These are phyloP conservation scores for Xylophagus ater DNA, from an alignment of 2,888 invertebrate genomes.

Conservation along the genomic window DNA sequence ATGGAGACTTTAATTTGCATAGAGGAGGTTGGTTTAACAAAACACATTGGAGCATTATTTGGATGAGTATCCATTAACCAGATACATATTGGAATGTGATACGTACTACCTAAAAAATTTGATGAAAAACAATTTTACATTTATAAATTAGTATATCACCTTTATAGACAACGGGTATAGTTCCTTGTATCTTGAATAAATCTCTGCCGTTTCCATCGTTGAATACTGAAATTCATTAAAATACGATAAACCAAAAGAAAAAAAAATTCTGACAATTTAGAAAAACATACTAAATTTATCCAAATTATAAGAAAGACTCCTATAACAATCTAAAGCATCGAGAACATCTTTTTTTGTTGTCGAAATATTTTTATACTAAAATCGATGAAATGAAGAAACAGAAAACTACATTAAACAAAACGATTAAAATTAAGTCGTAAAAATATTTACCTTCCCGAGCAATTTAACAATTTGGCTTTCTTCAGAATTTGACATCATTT, in stretches of 20 bases:
- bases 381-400: too few relatives aligned
- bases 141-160: slow-evolving; percentile 43
- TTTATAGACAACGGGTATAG: slow-evolving; percentile 86
- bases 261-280: slow-evolving; percentile 1
- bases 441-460: too few relatives aligned
- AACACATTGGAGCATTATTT: slow-evolving; percentile 87
- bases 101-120: slow-evolving; percentile 50
- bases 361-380: slow-evolving; percentile 60
- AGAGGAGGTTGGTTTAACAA: slow-evolving; percentile 84
- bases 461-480: too few relatives aligned
- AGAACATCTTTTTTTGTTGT: slow-evolving; percentile 55
- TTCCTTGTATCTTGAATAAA: slow-evolving; percentile 76
- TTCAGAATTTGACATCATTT: too few relatives aligned
- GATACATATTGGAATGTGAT: slow-evolving; percentile 94
- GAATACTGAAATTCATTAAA: slow-evolving; percentile 51
- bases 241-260: slow-evolving; percentile 1
- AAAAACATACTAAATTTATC: slow-evolving; percentile 60
- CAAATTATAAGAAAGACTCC: slow-evolving; percentile 50
- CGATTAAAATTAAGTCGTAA: too few relatives aligned
- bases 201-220: slow-evolving; percentile 77
- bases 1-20: slow-evolving; percentile 94
- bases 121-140: slow-evolving; percentile 4
- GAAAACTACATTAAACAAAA: too few relatives aligned
- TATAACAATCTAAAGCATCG: slow-evolving; percentile 52
- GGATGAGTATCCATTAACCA: slow-evolving; percentile 98